Conservation (phyloP, 2,113 vertebrate genomes). For the Cottus gobio region DNA sequence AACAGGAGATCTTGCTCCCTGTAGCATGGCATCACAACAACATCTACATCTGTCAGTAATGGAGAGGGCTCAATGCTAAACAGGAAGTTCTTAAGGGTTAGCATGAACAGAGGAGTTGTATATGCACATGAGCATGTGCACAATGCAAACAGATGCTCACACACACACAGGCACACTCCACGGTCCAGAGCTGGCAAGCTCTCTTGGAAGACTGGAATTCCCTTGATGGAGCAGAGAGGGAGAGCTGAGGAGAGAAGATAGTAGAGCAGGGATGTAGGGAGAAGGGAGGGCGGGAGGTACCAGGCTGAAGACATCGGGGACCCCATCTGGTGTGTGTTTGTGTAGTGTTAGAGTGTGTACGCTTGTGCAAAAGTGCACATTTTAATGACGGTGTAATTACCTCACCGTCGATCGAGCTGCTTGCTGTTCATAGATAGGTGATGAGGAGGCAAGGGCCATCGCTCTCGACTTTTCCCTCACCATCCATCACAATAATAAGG, state of each 20-base stretch:
- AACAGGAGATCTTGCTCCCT: not conserved
- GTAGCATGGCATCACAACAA: slow-evolving; percentile 1
- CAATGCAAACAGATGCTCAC: slow-evolving; percentile 23
- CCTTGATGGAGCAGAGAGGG: slow-evolving; percentile 48
- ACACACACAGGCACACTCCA: slow-evolving; percentile 18
- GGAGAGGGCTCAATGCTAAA: slow-evolving; percentile 39
- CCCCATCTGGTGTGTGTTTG: slow-evolving; percentile 70
- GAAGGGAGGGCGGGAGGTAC: slow-evolving; percentile 18
- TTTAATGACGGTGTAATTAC: slow-evolving; percentile 70
- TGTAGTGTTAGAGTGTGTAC: slow-evolving; percentile 48
- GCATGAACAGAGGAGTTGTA: slow-evolving; percentile 14
- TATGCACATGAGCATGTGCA: slow-evolving; percentile 1
- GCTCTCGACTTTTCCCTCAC: slow-evolving; percentile 55
- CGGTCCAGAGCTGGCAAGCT: slow-evolving; percentile 59
- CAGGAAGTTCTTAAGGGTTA: slow-evolving; percentile 32
- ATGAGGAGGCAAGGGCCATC: slow-evolving; percentile 64
- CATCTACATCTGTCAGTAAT: slow-evolving; percentile 53
- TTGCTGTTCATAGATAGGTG: slow-evolving; percentile 66
- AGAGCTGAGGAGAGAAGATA: slow-evolving; percentile 40
- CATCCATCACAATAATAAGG: slow-evolving; percentile 76
- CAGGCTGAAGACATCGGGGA: slow-evolving; percentile 54
- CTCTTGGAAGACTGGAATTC: slow-evolving; percentile 66
- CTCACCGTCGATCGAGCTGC: slow-evolving; percentile 50
- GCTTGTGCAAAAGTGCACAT: slow-evolving; percentile 56
- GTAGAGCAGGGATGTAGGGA: slow-evolving; percentile 30